Base-by-base conservation (phyloP, 2,888 invertebrate species). In the Watsonalla binaria region DNA sequence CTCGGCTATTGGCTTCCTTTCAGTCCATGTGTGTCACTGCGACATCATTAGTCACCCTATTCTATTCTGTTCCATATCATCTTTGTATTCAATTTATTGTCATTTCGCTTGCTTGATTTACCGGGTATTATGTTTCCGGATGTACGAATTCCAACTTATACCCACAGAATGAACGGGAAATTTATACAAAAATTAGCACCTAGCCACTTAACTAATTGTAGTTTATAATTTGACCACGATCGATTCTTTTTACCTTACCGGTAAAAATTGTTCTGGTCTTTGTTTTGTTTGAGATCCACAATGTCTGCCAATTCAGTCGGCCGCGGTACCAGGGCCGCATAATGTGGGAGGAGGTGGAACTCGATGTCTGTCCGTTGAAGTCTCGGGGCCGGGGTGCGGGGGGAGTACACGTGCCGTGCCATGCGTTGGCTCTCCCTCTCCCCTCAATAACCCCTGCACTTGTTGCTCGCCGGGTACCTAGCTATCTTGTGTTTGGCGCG, bases 281-380 rank as follows among this genome's bases (percentile, higher is more conserved):
- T 73, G 67, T 73, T 72, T 73, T 70, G 66, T 61, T 67, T 68
- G 70, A 68, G 78, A 79, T 81, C 80, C 80, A 84, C 80, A 82
- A 85, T 86, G 87, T 87, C 87, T 86, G 87, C 86, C 86, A 87
- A 86, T 86, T 86, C 78, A 66, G 80, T 85, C 78, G 77, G 73
- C 64, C 67, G 64, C 59, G 59, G 75, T 86, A 90, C 88, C 74
- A 89, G 84, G 84, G 69, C 57, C 67, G 71, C 82, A 88, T 72
- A 70, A 65, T 61, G 57, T 61, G 60, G 62, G 63, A 72, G 74
- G 80, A 81, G 80, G 80, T 80, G 64, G 66, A 65, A 72, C 78
- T 78, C 72, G 70, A 66, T 57, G 76, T 67, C 71, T 69, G 74
- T 61, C 59, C 63, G 63, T 56, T 69, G 69, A 63, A 69, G 60